These are phyloP conservation scores for Hylaea fasciaria DNA, from an alignment of 2,888 invertebrate species.

Conservation along the genomic window DNA sequence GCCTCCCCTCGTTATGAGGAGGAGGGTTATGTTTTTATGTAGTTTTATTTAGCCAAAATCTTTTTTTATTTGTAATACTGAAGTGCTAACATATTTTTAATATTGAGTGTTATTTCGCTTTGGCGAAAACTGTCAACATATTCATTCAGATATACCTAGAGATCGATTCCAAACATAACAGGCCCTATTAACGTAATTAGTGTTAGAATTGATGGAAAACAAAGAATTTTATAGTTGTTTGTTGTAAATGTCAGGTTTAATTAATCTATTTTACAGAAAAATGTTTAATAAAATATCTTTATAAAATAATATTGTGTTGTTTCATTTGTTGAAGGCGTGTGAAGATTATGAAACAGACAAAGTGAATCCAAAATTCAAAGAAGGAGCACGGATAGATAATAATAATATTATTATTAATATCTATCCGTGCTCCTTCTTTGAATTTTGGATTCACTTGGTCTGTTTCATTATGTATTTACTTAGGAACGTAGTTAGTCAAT, in stretches of 20 bases:
- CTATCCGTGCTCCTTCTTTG: too few species aligned
- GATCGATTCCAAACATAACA: conserved; percentile 66
- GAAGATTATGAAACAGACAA: not conserved
- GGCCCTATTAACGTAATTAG: conserved; percentile 77
- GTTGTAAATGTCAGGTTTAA: conserved; percentile 84
- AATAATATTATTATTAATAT: too few species aligned
- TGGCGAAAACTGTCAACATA: conserved; percentile 54
- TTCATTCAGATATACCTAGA: conserved; percentile 57
- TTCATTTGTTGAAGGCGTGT: conserved; percentile 39
- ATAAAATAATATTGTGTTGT: conserved; percentile 69
- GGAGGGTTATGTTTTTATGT: too few species aligned
- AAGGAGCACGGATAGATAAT: too few species aligned
- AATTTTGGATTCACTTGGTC: too few species aligned
- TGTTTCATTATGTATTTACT: too few species aligned
- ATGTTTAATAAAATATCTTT: conserved; percentile 85
- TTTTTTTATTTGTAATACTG: not conserved
- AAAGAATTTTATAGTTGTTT: conserved; percentile 84
- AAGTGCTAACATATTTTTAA: conserved; percentile 10
- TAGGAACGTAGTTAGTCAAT: too few species aligned
- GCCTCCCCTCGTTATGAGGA: too few species aligned
- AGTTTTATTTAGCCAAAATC: too few species aligned
- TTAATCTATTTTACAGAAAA: conserved; percentile 84
- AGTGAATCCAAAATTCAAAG: too few species aligned
- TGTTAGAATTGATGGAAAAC: conserved; percentile 70
- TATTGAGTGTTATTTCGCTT: conserved; percentile 12